Conservation (phyloP, 2,797 vertebrate species). For the Neosilurus mollespiculum region DNA sequence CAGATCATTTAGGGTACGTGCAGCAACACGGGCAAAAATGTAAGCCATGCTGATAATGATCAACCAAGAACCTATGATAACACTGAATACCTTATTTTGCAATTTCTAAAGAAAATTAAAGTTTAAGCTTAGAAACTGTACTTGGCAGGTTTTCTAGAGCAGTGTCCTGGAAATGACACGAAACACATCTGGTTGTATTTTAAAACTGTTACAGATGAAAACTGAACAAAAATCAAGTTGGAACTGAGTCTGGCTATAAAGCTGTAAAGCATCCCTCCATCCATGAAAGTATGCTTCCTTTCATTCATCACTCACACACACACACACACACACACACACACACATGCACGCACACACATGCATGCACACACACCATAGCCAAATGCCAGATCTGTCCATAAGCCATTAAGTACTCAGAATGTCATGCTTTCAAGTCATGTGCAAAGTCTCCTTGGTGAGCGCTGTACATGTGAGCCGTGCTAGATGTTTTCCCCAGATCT, state of each 20-base stretch:
- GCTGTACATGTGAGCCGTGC: constrained; percentile 21
- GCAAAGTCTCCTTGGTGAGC: constrained; percentile 12
- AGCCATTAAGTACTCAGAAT: constrained; percentile 53
- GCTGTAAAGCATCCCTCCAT: constrained; percentile 42
- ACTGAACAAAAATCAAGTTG: constrained; percentile 44
- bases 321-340: background rate
- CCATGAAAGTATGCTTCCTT: constrained; percentile 55
- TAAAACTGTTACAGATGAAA: constrained; percentile 37
- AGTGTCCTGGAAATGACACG: constrained; percentile 28
- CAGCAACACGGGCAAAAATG: constrained; percentile 26
- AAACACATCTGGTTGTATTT: constrained; percentile 57
- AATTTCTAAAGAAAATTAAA: constrained; percentile 35
- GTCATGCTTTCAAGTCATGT: constrained; percentile 33
- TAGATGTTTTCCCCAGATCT: constrained; percentile 31
- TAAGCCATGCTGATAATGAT: constrained; percentile 25
- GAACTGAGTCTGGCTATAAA: constrained; percentile 44
- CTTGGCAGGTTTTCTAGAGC: constrained; percentile 44
- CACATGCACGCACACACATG: background rate
- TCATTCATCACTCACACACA: background rate
- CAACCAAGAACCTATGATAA: background rate
- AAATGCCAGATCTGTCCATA: constrained; percentile 51
- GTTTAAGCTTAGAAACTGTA: background rate
- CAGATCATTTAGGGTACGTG: constrained; percentile 29
- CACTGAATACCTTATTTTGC: constrained; percentile 1
- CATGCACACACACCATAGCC: constrained; percentile 24